A percentile compares a stretch with the other conserved stretches of the same genome.
These are phyloP conservation scores for Hydrochoerus hydrochaeris DNA, from an alignment of 2,113 vertebrate species.

Conservation along the genomic window DNA sequence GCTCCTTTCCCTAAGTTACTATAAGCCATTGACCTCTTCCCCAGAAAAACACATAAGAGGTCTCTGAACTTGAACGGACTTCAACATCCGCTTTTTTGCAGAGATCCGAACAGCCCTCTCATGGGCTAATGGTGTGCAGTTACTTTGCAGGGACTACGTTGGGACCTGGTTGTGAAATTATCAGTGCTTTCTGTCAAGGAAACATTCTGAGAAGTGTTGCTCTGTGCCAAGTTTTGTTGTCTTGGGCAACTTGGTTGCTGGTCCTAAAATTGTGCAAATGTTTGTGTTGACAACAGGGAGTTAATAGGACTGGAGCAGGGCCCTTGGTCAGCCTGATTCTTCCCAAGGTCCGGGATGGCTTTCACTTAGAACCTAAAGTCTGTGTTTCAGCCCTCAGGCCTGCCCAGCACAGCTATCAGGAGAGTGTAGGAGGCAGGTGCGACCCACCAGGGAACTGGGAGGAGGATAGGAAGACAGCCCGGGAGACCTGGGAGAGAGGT, in stretches of 20 bases:
- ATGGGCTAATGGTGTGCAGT: not conserved
- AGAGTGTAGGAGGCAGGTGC: not conserved
- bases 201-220: not conserved
- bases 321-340: not conserved
- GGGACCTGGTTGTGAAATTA: not conserved
- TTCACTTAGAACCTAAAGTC: not conserved
- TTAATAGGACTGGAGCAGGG: not conserved
- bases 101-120: not conserved
- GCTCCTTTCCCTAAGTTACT: constrained; percentile 64
- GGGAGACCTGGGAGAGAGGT: not conserved
- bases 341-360: not conserved
- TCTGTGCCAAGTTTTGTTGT: not conserved
- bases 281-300: not conserved
- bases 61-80: not conserved
- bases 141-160: accelerated
- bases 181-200: not conserved
- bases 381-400: not conserved
- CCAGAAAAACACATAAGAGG: constrained; percentile 6
- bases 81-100: not conserved
- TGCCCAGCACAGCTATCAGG: not conserved
- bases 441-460: no score
- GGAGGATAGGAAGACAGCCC: no score
- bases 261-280: not conserved
- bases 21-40: constrained; percentile 74
- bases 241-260: not conserved